Percentiles rank a stretch among this genome's conserved stretches.
Evolutionary conservation across 2,113 vertebrate genomes (phyloP).

Genomic region (Casuarius casuarius): DNA sequence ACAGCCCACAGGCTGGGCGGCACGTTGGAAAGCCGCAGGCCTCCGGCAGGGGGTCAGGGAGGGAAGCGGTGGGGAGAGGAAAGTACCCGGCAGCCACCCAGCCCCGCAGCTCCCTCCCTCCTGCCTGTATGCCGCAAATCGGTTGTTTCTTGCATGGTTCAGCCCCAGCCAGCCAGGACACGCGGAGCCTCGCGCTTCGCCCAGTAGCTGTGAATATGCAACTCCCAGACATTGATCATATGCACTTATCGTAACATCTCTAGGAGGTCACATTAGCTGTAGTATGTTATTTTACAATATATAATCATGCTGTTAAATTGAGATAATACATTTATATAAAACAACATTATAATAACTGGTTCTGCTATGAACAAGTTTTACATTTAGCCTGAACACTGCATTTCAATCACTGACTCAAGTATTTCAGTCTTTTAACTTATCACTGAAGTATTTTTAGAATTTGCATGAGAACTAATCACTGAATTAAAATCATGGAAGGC

Average conservation of each 20-base stretch:
- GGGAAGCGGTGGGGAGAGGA: background rate
- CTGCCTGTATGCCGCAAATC: accelerated
- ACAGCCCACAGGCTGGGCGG: accelerated
- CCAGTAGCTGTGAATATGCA: accelerated
- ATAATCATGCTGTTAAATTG: background rate
- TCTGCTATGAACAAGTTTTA: background rate
- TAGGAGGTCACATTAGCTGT: background rate
- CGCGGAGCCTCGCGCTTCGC: background rate
- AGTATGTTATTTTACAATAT: background rate
- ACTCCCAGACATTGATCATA: background rate
- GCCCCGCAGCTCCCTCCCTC: accelerated
- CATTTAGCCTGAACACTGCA: background rate
- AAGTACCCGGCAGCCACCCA: accelerated
- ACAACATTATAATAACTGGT: background rate
- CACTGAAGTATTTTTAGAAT: background rate
- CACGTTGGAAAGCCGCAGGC: accelerated
- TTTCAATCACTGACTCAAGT: background rate
- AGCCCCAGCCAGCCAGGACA: background rate
- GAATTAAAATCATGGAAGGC: background rate
- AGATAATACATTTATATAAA: background rate
- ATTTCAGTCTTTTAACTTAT: background rate
- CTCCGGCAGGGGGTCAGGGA: accelerated
- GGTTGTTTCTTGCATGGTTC: background rate
- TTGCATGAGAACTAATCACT: background rate
- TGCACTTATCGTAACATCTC: background rate